Evolutionary conservation across 2,797 vertebrate genomes (phyloP), one percentile per base, ranked within the genome.

Genomic region (Dendrocincla fuliginosa): DNA sequence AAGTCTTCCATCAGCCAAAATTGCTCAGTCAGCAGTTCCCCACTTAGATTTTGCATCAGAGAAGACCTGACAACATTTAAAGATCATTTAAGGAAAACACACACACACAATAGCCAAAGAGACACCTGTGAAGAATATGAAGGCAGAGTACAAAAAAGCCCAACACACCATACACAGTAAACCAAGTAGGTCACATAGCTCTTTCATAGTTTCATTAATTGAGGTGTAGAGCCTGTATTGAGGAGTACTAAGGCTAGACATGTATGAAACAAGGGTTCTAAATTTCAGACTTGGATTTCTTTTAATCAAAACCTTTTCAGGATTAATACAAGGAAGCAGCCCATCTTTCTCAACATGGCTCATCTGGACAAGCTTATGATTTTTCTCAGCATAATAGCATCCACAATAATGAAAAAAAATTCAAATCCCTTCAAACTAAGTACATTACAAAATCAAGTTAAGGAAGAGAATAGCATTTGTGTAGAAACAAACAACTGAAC

Each of bases 371-470:
- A 82, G 82, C 44, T 96, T 92, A 68, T 75, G 64, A 70, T 92
- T 95, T 96, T 12, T 12, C n/a, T 93, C 65, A 92, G 49, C 47
- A 28, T 55, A 96, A 95, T 3, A 91, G 55, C 18, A 76, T 44
- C 39, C 87, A 89, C 4, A 11, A 64, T 79, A 94, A 93, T 59
- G 9, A 92, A 93, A 95, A 92, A 95, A 75, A 87, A 44, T 18
- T 73, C 56, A 89, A 87, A 91, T 60, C 24, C 33, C 49, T 78
- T 96, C 47, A 91, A 95, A 96, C 49, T 50, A 90, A 93, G 27
- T 69, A 87, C 52, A 86, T 96, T 94, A 94, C 93, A 96, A 94
- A 97, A 97, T 79, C 90, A 76, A 97, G 89, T 73, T 91, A 94
- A 89, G 80, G 25, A 93, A 89, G 35, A 87, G 81, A 95, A 95